These are phyloP conservation scores for Euura saliciscinereae DNA, from an alignment of 1,140 invertebrate species.

Conservation along the genomic window DNA sequence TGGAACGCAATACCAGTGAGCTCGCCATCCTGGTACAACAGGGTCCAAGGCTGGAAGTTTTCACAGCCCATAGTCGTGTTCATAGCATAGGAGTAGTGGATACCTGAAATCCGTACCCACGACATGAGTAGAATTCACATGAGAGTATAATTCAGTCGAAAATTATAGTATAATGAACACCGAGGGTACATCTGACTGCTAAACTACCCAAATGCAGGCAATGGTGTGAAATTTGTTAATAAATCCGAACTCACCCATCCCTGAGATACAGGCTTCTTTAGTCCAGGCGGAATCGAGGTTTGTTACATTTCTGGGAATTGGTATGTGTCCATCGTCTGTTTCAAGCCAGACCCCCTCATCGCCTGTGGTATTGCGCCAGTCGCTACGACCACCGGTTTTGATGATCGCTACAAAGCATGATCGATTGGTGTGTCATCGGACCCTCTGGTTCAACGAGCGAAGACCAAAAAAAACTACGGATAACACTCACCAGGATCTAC, in stretches of 20 bases:
- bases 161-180: neutral
- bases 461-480: neutral
- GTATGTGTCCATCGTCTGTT: constrained; percentile 45
- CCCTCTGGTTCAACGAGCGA: constrained; percentile 2
- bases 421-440: neutral
- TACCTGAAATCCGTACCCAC: constrained; percentile 40
- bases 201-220: neutral
- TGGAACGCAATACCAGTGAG: neutral
- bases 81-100: constrained; percentile 58
- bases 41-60: constrained; percentile 52
- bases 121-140: neutral
- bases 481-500: constrained; percentile 50
- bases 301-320: constrained; percentile 47
- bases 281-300: constrained; percentile 47
- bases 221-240: neutral
- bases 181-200: neutral
- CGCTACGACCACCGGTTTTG: constrained; percentile 49
- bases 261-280: constrained; percentile 57
- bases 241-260: constrained; percentile 46
- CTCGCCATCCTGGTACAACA: constrained; percentile 42
- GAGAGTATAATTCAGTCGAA: neutral
- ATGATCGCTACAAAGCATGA: constrained; percentile 43
- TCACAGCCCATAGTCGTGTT: constrained; percentile 48
- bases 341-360: constrained; percentile 54
- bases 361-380: constrained; percentile 46